Percentiles rank a stretch among this genome's conserved stretches.
phyloP scores from a whole-genome alignment of 1,140 invertebrate species.

The Nasonia vitripennis region DNA sequence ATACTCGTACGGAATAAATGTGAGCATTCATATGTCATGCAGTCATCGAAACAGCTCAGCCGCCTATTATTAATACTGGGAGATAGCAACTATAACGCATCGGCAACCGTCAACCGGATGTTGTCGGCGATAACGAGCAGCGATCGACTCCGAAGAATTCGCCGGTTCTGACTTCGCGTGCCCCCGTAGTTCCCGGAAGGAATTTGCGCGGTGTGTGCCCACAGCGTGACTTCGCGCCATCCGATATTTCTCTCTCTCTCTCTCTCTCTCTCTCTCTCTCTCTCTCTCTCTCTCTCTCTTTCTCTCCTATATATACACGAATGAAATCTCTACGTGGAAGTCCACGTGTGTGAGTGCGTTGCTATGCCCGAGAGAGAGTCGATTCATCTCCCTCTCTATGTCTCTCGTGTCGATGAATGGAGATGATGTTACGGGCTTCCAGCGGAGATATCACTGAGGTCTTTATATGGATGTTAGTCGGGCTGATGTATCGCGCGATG shows the following conservation, averaged over 20 bases:
- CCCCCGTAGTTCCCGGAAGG: constrained; percentile 60
- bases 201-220: constrained; percentile 14
- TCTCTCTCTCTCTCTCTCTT: too few relatives aligned
- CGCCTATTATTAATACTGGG: not conserved
- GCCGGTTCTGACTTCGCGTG: constrained; percentile 34
- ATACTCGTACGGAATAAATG: not conserved
- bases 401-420: constrained; percentile 13
- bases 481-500: not conserved
- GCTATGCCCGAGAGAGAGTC: not conserved
- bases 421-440: constrained; percentile 13
- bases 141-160: constrained; percentile 61
- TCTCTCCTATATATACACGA: not conserved
- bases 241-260: constrained; percentile 50
- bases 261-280: too few relatives aligned
- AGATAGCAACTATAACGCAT: not conserved
- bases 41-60: not conserved
- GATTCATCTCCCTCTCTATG: constrained; percentile 3
- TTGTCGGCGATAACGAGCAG: constrained; percentile 64
- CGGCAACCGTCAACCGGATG: constrained; percentile 59
- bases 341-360: constrained; percentile 1
- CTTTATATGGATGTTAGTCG: not conserved
- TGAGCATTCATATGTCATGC: not conserved
- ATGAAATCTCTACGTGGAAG: constrained; percentile 40
- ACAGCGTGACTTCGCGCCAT: constrained; percentile 30
- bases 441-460: not conserved